Evolutionary conservation across 1,140 invertebrate genomes (phyloP), one percentile per base, ranked within the genome.

Genomic region (Papilio dardanus): DNA sequence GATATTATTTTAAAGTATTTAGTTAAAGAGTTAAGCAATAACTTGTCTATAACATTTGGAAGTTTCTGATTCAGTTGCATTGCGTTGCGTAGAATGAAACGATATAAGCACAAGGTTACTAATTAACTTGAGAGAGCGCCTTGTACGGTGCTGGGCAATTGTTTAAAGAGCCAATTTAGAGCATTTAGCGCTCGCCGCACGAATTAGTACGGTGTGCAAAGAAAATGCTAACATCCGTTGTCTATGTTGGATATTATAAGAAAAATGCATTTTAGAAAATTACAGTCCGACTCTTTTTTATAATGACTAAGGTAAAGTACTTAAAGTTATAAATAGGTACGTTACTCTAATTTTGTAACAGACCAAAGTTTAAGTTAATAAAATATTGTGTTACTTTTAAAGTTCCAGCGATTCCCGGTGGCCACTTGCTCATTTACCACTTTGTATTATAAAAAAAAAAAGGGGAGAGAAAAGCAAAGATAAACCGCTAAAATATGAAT

Each of bases 121-220:
- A 82, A 84, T 84, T 83, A 84, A 75, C 21, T 62, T 62, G 54
- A 62, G 54, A 62, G 54, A 62, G 54, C 54, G 54, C 3, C 54
- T 62, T 62, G 54, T 62, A 76, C 71, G 12, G 74, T 46, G 35
- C n/a, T n/a, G n/a, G n/a, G n/a, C 76, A 84, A 84, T 80, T 81
- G 81, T 76, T 79, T 79, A 76, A 74, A 78, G 50, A 74, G 65
- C 77, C 79, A 83, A 84, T 84, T 84, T 79, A 79, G 78, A 79
- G 37, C 81, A 84, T 77, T 84, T 84, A 83, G 80, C 65, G 46
- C 69, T 62, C 46, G 8, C 68, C 69, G 46, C 42, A 62, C 10
- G 12, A 62, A 62, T 62, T 62, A 62, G 54, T 62, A 62, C 24
- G 24, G 54, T 62, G 54, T 62, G 54, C 54, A 62, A 28, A 62